A percentile compares a stretch with the other conserved stretches of the same genome.
Conservation (phyloP, 1,140 invertebrate genomes). For the Drosophila burlai region DNA sequence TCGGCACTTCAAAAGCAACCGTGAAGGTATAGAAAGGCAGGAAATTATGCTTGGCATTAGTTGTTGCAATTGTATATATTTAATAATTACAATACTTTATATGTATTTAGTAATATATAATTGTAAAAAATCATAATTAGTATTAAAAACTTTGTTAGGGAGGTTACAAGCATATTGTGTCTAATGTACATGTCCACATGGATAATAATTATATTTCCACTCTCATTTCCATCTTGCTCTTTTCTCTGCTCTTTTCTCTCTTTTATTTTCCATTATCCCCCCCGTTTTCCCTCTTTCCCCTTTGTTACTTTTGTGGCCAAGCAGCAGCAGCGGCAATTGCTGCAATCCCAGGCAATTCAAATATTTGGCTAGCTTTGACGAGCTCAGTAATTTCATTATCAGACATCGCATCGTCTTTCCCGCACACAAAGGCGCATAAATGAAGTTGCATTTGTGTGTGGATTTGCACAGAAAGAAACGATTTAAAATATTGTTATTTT, state of each 20-base stretch:
- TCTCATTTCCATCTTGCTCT: not conserved
- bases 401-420: constrained; percentile 30
- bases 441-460: not conserved
- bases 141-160: too few relatives aligned
- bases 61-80: too few relatives aligned
- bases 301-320: not conserved
- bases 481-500: not conserved
- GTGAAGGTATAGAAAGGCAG: not conserved
- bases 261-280: too few relatives aligned
- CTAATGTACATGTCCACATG: not conserved
- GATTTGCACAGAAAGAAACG: not conserved
- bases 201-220: not conserved
- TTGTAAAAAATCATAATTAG: too few relatives aligned
- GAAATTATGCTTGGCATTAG: not conserved
- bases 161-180: not conserved
- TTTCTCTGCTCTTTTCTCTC: not conserved
- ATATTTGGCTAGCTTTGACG: constrained; percentile 63
- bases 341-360: constrained; percentile 51
- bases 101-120: not conserved
- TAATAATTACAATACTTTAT: not conserved
- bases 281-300: not conserved
- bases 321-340: constrained; percentile 35
- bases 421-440: constrained; percentile 18
- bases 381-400: constrained; percentile 62
- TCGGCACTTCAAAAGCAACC: not conserved